Base-by-base conservation (phyloP, 1,140 invertebrate genomes). In the Hestina assimilis region DNA sequence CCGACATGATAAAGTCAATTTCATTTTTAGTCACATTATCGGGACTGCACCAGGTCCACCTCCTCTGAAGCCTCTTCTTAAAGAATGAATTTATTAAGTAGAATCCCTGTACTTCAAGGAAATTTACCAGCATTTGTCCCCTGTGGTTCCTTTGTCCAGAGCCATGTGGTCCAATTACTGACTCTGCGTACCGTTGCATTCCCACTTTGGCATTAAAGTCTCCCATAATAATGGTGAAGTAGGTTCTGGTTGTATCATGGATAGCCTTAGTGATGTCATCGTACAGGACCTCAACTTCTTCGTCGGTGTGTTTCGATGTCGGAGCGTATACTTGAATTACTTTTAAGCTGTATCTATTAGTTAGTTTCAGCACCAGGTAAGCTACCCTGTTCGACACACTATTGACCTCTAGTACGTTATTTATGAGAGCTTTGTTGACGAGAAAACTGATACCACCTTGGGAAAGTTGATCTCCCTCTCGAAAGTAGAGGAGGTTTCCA, bases 321-420 rank as follows among this genome's bases (percentile, higher is more conserved):
- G 64, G 61, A 9, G 63, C 59, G 45, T 67, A 72, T 6, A 63
- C 66, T 26, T 70, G 56, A 3, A 70, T 45, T 1, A 72, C 56
- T 35, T 70, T 66, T 1, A 69, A 41, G 29, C 3, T 38, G 47
- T 74, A 69, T 24, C 66, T 50, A 9, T 69, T 9, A 14, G 54
- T 57, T 0, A 75, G 19, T 20, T 57, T 63, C 1, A 69, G 5
- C 40, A 66, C 33, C 8, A 59, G 41, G 14, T 50, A 59, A 17
- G 55, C 58, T 17, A 64, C 63, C 59, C 63, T 50, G 3, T 12
- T 61, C 59, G 67, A 69, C 31, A 70, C 51, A 61, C 63, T 66
- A 4, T 7, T 14, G 24, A 70, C 45, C 41, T 57, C 45, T 7
- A 50, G 2, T 35, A 67, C 45, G 31, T 50, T 62, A 57, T 41